Conservation (phyloP, 2,888 invertebrate genomes). For the Caenorhabditis uteleia region DNA sequence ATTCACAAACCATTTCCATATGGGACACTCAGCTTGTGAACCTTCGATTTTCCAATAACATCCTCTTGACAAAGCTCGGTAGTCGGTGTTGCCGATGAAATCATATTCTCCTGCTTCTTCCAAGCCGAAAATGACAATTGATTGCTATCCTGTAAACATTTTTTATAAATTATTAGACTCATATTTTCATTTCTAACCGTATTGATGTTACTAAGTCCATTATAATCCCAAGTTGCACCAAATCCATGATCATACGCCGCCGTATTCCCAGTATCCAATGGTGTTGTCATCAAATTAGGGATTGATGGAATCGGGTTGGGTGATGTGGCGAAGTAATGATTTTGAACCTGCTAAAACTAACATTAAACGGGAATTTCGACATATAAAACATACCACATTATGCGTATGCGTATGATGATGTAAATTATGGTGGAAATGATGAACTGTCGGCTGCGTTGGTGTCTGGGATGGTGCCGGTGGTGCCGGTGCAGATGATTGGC, state of each 20-base stretch:
- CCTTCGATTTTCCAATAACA: too few species aligned
- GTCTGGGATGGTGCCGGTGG: constrained; percentile 9
- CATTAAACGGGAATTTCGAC: not conserved
- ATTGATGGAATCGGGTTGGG: not conserved
- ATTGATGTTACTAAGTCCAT: constrained; percentile 14
- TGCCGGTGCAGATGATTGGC: not conserved
- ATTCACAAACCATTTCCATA: too few species aligned
- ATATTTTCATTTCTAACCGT: constrained; percentile 1
- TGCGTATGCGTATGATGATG: constrained; percentile 49
- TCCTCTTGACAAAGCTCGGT: constrained; percentile 11
- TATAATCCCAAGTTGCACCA: constrained; percentile 16
- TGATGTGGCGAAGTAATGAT: constrained; percentile 25
- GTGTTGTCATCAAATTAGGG: too few species aligned
- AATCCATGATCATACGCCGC: too few species aligned
- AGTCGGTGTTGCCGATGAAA: constrained; percentile 11
- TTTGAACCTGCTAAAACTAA: constrained; percentile 32
- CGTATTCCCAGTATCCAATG: too few species aligned
- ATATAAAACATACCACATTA: constrained; percentile 35
- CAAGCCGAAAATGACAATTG: constrained; percentile 29
- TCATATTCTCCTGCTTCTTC: constrained; percentile 28
- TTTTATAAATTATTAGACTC: not conserved
- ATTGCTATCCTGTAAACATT: not conserved
- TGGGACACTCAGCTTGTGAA: too few species aligned
- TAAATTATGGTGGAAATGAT: constrained; percentile 40
- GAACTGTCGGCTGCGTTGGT: constrained; percentile 29